Base-by-base conservation (phyloP, 2,888 invertebrate species). In the Choristoneura rosaceana region DNA sequence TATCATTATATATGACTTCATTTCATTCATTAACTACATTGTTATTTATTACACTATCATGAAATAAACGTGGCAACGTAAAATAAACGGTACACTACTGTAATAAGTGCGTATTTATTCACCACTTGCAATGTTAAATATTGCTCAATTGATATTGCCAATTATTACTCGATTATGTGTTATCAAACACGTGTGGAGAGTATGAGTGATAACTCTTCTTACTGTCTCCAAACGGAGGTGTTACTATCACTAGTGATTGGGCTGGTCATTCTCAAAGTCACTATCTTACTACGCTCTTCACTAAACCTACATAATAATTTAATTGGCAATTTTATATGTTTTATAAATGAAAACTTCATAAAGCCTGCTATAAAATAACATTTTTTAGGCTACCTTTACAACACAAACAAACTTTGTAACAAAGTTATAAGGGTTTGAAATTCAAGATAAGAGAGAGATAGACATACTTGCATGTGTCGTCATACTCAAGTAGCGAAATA, bases 201-300 rank as follows among this genome's bases (percentile, higher is more conserved):
- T 52, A 17, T 52, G 50, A 52, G 50, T 15, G 15, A 52, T 52
- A 15, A 52, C 15, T 52, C 15, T 7, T 15, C 15, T 9, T 3
- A 52, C 17, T 52, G 50, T n/a, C 50, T 17, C 50, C 50, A 52
- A 15, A 52, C 50, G 50, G 17, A 52, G 45, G 45, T 45, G 45
- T 12, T 52, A 52, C 17, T 52, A 52, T 15, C 50, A 9, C 15
- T 52, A 15, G 7, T 17, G 50, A 52, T 15, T 52, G 9, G 50
- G 50, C 50, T 52, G 50, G 50, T 52, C 50, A 52, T 52, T 52
- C 50, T 52, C 50, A 52, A 52, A 15, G 50, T 52, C 50, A 52
- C 50, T 7, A 12, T 8, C 41, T 8, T 25, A 25, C 25, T 25
- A 25, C 25, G 25, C 25, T 25, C 25, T 25, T 2, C 25, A 25